phyloP scores from a whole-genome alignment of 1,140 invertebrate species.

The Mamestra configurata region DNA sequence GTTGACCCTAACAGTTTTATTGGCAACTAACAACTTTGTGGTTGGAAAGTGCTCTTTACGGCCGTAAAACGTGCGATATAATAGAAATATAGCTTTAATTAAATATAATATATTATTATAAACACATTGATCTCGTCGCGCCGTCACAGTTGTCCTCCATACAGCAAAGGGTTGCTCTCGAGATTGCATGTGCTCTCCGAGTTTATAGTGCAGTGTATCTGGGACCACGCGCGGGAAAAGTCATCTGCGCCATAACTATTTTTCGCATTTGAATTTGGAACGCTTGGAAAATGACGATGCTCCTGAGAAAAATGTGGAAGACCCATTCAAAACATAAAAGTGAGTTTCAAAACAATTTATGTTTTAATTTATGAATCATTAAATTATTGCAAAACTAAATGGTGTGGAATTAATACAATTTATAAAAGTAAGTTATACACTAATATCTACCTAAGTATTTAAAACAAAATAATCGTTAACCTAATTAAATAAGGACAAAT shows the following conservation, averaged over 20 bases:
- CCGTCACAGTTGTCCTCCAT: slow-evolving; percentile 45
- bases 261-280: background rate
- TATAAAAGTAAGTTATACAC: too few species aligned
- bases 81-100: slow-evolving; percentile 7
- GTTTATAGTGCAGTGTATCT: slow-evolving; percentile 60
- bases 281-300: slow-evolving; percentile 84
- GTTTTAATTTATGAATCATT: background rate
- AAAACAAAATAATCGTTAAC: too few species aligned
- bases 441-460: too few species aligned
- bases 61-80: background rate
- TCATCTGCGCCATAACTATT: slow-evolving; percentile 55
- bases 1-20: background rate
- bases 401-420: too few species aligned
- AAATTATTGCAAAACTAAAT: too few species aligned
- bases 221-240: slow-evolving; percentile 71
- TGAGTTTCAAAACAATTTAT: slow-evolving; percentile 85
- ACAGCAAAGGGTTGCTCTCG: slow-evolving; percentile 63
- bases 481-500: too few species aligned
- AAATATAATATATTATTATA: slow-evolving; percentile 29
- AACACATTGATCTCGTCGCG: slow-evolving; percentile 21
- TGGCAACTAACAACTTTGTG: background rate
- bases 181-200: slow-evolving; percentile 50
- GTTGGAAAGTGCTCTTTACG: background rate
- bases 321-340: slow-evolving; percentile 91
- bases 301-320: slow-evolving; percentile 90